A percentile compares a stretch with the other conserved stretches of the same genome.
phyloP scores from a whole-genome alignment of 2,888 invertebrate genomes.

The Phania funesta region DNA sequence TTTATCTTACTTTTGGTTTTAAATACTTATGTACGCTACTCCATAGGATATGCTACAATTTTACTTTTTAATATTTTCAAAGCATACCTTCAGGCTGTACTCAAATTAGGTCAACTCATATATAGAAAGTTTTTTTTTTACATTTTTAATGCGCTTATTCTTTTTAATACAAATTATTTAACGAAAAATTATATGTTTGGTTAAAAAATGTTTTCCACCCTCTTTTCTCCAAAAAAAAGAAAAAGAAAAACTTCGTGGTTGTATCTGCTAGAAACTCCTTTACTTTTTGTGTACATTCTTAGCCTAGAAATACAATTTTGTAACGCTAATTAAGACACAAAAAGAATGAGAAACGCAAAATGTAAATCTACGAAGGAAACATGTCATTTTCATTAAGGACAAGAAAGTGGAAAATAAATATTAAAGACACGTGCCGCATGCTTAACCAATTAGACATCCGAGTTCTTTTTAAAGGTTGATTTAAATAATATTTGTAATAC shows the following conservation, averaged over 20 bases:
- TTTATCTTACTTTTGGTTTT: too few species aligned
- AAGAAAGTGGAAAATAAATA: conserved; percentile 23
- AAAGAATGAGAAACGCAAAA: neutral
- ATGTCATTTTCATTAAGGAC: conserved; percentile 62
- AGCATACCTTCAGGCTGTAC: conserved; percentile 8
- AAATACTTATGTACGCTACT: too few species aligned
- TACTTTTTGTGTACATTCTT: conserved; percentile 37
- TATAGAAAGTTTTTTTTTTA: neutral
- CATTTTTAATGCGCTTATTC: too few species aligned
- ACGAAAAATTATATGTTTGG: neutral
- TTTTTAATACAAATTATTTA: neutral
- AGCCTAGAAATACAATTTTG: conserved; percentile 14
- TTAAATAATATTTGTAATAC: too few species aligned
- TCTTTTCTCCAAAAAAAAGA: neutral
- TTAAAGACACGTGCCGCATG: conserved; percentile 39
- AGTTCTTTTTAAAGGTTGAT: neutral
- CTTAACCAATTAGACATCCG: neutral
- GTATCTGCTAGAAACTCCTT: conserved; percentile 44
- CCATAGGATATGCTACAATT: neutral
- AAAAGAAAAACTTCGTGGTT: neutral
- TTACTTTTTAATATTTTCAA: neutral
- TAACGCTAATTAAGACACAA: conserved; percentile 27
- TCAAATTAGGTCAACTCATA: conserved; percentile 23
- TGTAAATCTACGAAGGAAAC: conserved; percentile 52
- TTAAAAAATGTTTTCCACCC: conserved; percentile 4